Evolutionary conservation across 2,888 invertebrate species (phyloP).

Genomic region (Parthenolecanium corni): DNA sequence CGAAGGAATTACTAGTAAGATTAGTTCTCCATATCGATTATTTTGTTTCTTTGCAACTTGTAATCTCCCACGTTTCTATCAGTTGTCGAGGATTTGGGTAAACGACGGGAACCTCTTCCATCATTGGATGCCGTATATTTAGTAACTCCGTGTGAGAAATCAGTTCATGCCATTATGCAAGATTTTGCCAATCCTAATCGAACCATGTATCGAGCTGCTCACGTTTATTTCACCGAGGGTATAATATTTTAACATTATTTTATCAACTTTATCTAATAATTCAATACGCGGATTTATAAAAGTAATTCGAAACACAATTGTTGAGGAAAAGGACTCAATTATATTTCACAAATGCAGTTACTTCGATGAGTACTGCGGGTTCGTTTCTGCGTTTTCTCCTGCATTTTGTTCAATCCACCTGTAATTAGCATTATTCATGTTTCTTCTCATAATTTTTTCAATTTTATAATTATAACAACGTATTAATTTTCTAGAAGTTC

Average conservation of each 20-base stretch:
- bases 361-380: too few relatives aligned
- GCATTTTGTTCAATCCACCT: too few relatives aligned
- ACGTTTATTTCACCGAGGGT: conserved; percentile 99
- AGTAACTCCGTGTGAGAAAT: conserved; percentile 90
- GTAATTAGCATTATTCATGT: too few relatives aligned
- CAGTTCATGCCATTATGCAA: conserved; percentile 77
- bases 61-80: conserved; percentile 32
- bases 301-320: too few relatives aligned
- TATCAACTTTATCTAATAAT: too few relatives aligned
- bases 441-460: too few relatives aligned
- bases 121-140: conserved; percentile 97
- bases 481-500: too few relatives aligned
- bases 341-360: too few relatives aligned
- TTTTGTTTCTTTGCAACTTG: background rate
- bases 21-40: background rate
- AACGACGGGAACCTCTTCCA: conserved; percentile 89
- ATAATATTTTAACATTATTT: conserved; percentile 33
- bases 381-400: too few relatives aligned
- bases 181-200: conserved; percentile 82
- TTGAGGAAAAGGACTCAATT: too few relatives aligned
- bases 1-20: conserved; percentile 82
- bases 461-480: too few relatives aligned
- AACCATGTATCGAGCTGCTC: conserved; percentile 87
- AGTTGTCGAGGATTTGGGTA: conserved; percentile 98
- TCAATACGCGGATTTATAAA: too few relatives aligned